phyloP scores from a whole-genome alignment of 2,888 invertebrate species.

The Plagodis dolabraria region DNA sequence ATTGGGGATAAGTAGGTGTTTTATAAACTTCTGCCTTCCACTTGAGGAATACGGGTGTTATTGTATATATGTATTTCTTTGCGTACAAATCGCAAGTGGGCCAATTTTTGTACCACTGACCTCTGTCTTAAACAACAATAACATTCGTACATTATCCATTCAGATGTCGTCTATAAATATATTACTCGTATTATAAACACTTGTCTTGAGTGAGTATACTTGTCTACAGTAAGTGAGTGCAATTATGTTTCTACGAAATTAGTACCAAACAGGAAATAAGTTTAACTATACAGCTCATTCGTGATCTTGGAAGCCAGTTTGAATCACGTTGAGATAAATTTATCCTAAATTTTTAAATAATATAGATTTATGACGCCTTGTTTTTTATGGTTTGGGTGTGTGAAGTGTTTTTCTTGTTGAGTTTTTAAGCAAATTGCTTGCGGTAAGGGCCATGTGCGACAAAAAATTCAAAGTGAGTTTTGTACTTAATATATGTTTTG shows the following conservation, averaged over 20 bases:
- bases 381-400: neutral
- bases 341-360: constrained; percentile 2
- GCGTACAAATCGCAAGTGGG: no score
- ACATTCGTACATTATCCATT: no score
- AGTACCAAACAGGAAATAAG: constrained; percentile 11
- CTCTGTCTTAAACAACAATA: no score
- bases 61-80: no score
- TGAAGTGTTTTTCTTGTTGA: constrained; percentile 8
- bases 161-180: no score
- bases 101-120: no score
- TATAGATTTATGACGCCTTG: constrained; percentile 1
- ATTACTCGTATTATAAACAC: neutral
- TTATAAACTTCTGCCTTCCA: no score
- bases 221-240: constrained; percentile 2
- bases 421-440: neutral
- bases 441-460: constrained; percentile 6
- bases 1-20: no score
- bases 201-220: constrained; percentile 11
- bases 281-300: constrained; percentile 12
- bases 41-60: no score
- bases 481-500: neutral
- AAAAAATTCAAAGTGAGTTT: constrained; percentile 12
- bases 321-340: constrained; percentile 12
- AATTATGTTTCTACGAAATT: constrained; percentile 20
- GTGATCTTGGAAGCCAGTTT: constrained; percentile 20